These are phyloP conservation scores for Cantharis rustica DNA, from an alignment of 2,888 invertebrate species.

Conservation along the genomic window DNA sequence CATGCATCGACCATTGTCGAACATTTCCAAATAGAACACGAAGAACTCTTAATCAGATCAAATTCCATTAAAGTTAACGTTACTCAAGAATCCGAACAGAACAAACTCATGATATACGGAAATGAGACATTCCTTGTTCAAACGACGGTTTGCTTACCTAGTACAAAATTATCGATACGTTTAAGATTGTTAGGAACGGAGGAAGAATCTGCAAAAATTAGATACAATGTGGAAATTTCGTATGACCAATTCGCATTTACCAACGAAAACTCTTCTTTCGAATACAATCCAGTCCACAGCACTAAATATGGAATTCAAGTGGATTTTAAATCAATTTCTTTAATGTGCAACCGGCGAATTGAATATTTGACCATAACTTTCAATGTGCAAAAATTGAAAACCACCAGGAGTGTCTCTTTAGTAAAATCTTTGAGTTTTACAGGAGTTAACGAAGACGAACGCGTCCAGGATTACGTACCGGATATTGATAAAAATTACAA, in stretches of 20 bases:
- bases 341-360: not conserved
- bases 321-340: slow-evolving; percentile 21
- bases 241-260: slow-evolving; percentile 20
- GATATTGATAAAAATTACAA: not conserved
- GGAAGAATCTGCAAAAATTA: not conserved
- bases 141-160: slow-evolving; percentile 7
- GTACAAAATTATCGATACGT: slow-evolving; percentile 12
- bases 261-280: slow-evolving; percentile 11
- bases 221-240: slow-evolving; percentile 22
- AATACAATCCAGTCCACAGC: slow-evolving; percentile 25
- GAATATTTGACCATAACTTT: not conserved
- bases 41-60: slow-evolving; percentile 22
- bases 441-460: not conserved
- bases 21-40: slow-evolving; percentile 25
- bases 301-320: slow-evolving; percentile 18
- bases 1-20: slow-evolving; percentile 19
- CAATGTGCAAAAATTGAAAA: not conserved
- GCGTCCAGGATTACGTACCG: not conserved
- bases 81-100: slow-evolving; percentile 16
- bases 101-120: slow-evolving; percentile 13
- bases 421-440: not conserved
- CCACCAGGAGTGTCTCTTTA: no score
- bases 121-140: slow-evolving; percentile 25
- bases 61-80: slow-evolving; percentile 19
- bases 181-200: slow-evolving; percentile 19